A percentile compares a stretch with the other conserved stretches of the same genome.
These are phyloP conservation scores for Melipona bicolor DNA, from an alignment of 2,888 invertebrate species.

Conservation along the genomic window DNA sequence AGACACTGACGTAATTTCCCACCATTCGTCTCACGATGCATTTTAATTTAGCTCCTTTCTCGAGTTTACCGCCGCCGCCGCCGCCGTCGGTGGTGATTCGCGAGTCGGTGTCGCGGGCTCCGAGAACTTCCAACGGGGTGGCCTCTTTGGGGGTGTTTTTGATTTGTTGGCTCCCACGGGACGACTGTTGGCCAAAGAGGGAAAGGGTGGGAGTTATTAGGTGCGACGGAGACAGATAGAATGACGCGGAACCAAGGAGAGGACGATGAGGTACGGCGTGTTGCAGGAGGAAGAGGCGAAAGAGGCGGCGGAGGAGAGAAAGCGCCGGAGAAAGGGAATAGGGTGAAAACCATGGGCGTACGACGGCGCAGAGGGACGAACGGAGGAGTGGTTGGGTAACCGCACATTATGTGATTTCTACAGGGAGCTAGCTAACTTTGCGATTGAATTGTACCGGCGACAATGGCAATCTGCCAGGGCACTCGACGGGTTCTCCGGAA, in stretches of 20 bases:
- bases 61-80: constrained; percentile 53
- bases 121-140: constrained; percentile 67
- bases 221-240: constrained; percentile 31
- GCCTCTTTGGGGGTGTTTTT: constrained; percentile 80
- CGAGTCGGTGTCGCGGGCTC: constrained; percentile 41
- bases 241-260: not conserved
- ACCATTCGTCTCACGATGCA: constrained; percentile 67
- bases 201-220: constrained; percentile 11
- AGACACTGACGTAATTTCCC: constrained; percentile 55
- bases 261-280: too few species aligned
- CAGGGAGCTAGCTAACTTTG: constrained; percentile 83
- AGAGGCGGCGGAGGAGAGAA: constrained; percentile 47
- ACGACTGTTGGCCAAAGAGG: constrained; percentile 24
- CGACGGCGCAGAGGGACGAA: constrained; percentile 47
- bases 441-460: constrained; percentile 83
- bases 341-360: constrained; percentile 48
- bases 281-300: not conserved
- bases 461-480: constrained; percentile 82
- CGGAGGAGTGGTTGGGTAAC: constrained; percentile 75
- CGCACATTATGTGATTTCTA: constrained; percentile 84
- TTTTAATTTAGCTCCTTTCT: constrained; percentile 75
- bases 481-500: constrained; percentile 68
- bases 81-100: constrained; percentile 42
- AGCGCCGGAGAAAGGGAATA: constrained; percentile 37
- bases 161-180: constrained; percentile 80